These are phyloP conservation scores for Urophycis tenuis DNA, from an alignment of 2,797 vertebrate genomes.

Conservation along the genomic window DNA sequence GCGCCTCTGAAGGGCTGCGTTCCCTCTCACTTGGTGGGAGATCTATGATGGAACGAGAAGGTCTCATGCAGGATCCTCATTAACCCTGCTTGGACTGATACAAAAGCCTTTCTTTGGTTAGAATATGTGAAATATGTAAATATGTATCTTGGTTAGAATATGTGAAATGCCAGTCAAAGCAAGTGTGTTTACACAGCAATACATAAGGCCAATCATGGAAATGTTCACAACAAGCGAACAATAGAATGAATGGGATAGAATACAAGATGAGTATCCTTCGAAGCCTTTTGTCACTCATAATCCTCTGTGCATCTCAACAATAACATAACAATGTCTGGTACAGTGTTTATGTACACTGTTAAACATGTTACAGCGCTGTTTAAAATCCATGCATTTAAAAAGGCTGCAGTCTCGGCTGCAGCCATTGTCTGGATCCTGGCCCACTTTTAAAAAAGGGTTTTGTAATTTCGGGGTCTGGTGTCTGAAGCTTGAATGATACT, in stretches of 20 bases:
- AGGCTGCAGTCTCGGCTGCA: not conserved
- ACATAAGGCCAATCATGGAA: too few relatives aligned
- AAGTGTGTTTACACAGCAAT: not conserved
- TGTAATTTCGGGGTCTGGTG: not conserved
- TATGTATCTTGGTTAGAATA: too few relatives aligned
- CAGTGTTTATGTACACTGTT: too few relatives aligned
- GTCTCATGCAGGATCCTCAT: too few relatives aligned
- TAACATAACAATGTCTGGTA: not conserved
- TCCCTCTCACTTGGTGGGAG: not conserved
- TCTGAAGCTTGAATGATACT: not conserved
- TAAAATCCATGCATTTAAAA: not conserved
- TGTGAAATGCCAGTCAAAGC: not conserved
- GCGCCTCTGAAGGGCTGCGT: not conserved
- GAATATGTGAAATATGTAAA: too few relatives aligned
- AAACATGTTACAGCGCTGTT: not conserved
- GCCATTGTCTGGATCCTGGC: not conserved
- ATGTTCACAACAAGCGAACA: too few relatives aligned
- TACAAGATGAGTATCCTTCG: not conserved
- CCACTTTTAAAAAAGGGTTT: not conserved
- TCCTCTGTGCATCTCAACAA: not conserved
- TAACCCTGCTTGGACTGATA: too few relatives aligned
- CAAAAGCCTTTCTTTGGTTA: not conserved
- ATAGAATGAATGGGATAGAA: too few relatives aligned
- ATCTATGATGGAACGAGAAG: too few relatives aligned
- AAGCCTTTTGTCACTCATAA: not conserved